Base-by-base conservation (phyloP, 2,888 invertebrate species). In the Drosophila subsilvestris region DNA sequence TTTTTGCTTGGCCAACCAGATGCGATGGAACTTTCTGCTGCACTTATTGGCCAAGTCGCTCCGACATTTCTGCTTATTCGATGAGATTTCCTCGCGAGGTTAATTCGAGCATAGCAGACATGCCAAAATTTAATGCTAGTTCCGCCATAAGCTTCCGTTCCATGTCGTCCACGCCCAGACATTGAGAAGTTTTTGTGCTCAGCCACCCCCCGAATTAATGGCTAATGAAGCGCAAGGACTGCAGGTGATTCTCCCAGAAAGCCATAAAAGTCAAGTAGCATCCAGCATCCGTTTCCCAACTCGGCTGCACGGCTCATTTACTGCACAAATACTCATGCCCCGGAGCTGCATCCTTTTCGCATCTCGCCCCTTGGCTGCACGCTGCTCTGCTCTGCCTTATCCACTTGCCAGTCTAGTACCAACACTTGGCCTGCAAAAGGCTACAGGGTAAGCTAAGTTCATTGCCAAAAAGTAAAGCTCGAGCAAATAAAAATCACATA, bases 251-350 rank as follows among this genome's bases (percentile, higher is more conserved):
- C 48, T 55, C 45, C 57, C 44, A 18, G 74, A 78, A 48, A 44
- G 67, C 67, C 71, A 85, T 83, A 82, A 82, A 82, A 83, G 69
- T 75, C 75, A 74, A 84, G 69, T 57, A 67, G 67, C 43, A 57
- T 45, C 67, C 48, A 66, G 32, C 42, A 55, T 37, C n/a, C 37
- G 66, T 55, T 65, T 56, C 67, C 42, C 17, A 32, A 8, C 42
- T 44, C 37, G 49, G n/a, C n/a, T 56, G 61, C 80, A 82, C 68
- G 82, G 68, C 78, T 87, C 86, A 83, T 83, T 88, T 82, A 76
- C 69, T 59, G 69, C 66, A 72, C 72, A 67, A 69, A 60, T 32
- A 63, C 60, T 37, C 32, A 49, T 58, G 66, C 61, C 58, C 57
- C 62, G 20, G 29, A 9, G 17, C n/a, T n/a, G 32, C 27, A 20